These are phyloP conservation scores for Poeciliopsis prolifica DNA, from an alignment of 2,113 vertebrate genomes.

Conservation along the genomic window DNA sequence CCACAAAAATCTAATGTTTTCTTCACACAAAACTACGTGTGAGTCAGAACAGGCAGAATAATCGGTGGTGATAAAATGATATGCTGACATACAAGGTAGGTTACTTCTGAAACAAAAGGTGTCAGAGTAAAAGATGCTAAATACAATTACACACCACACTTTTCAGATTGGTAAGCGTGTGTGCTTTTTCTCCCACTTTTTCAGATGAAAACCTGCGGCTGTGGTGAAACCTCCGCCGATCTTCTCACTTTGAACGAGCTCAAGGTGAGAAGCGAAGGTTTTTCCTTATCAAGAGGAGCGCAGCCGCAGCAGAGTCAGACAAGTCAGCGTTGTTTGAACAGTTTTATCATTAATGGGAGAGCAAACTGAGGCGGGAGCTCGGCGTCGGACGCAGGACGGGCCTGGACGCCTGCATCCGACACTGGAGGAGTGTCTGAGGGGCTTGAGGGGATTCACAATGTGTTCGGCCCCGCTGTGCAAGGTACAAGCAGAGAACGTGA, in stretches of 20 bases:
- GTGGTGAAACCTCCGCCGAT: not conserved
- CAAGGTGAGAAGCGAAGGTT: not conserved
- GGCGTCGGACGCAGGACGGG: conserved; percentile 43
- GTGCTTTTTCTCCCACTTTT: too few species aligned
- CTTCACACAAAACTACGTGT: too few species aligned
- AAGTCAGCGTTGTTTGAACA: conserved; percentile 54
- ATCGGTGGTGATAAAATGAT: too few species aligned
- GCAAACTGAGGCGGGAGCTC: conserved; percentile 24
- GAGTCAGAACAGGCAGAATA: too few species aligned
- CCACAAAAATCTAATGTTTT: too few species aligned
- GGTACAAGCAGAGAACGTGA: conserved; percentile 61
- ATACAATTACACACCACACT: too few species aligned
- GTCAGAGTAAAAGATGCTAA: too few species aligned
- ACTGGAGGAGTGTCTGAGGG: conserved; percentile 7
- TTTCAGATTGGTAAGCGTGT: too few species aligned
- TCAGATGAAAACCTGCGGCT: too few species aligned
- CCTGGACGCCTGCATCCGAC: conserved; percentile 14
- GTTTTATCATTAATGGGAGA: conserved; percentile 45
- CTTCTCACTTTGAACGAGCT: not conserved
- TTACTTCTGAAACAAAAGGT: too few species aligned
- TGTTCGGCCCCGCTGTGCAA: conserved; percentile 62
- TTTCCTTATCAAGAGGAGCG: conserved; percentile 14
- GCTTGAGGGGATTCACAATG: conserved; percentile 24
- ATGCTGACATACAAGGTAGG: too few species aligned
- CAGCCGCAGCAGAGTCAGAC: conserved; percentile 16